A percentile compares a stretch with the other conserved stretches of the same genome.
Evolutionary conservation across 2,797 vertebrate species (phyloP).

Genomic region (Carapus acus): DNA sequence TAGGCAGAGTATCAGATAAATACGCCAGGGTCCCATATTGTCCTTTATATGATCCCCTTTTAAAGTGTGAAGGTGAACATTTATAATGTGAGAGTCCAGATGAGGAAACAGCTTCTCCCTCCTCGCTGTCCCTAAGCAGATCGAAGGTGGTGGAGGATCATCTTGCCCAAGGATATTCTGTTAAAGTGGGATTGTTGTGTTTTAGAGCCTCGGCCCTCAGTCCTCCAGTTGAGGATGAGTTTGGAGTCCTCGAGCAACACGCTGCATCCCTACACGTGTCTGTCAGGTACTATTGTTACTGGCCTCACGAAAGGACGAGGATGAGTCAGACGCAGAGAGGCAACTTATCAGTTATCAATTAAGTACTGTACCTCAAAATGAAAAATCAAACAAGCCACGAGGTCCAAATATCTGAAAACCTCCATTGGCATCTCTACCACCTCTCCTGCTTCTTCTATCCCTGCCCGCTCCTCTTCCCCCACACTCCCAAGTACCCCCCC

Average conservation of each 20-base stretch:
- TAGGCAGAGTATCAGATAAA: neutral
- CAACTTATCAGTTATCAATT: no score
- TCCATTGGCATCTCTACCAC: constrained; percentile 46
- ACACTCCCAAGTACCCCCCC: no score
- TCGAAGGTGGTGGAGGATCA: neutral
- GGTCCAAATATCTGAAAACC: no score
- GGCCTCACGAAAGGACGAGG: no score
- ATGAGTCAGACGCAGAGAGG: no score
- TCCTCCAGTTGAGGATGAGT: neutral
- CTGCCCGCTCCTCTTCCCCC: constrained; percentile 49
- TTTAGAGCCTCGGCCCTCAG: neutral
- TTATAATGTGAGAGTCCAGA: neutral
- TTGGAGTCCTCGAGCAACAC: neutral
- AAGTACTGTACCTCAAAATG: no score
- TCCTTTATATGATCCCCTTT: neutral
- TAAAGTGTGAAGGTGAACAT: neutral
- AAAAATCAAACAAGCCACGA: no score
- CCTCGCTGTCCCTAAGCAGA: neutral
- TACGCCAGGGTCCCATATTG: no score
- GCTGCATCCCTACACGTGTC: no score
- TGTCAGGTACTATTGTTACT: no score
- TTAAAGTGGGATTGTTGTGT: neutral
- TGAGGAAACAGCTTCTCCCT: neutral
- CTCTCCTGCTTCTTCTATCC: constrained; percentile 59
- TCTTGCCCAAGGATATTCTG: neutral